Evolutionary conservation across 1,140 invertebrate species (phyloP).

Genomic region (Aradophagus sp.): DNA sequence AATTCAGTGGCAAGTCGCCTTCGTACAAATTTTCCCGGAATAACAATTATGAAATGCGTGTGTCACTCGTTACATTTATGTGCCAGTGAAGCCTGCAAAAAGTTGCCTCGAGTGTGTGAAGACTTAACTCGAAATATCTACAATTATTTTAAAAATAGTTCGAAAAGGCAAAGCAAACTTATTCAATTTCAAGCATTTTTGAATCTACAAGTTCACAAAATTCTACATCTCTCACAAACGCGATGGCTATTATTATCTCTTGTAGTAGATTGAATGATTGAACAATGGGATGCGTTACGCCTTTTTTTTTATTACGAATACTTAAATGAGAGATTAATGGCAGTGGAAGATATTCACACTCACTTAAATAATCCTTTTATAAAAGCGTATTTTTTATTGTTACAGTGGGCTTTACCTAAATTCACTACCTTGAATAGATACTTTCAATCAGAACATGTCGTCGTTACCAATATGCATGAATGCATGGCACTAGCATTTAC

Average conservation of each 20-base stretch:
- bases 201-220: conserved; percentile 30
- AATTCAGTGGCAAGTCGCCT: conserved; percentile 63
- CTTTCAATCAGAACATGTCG: conserved; percentile 6
- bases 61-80: conserved; percentile 66
- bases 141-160: conserved; percentile 61
- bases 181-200: conserved; percentile 45
- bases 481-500: conserved; percentile 13
- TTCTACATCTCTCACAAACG: conserved; percentile 39
- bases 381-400: conserved; percentile 25
- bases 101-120: conserved; percentile 60
- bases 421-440: conserved; percentile 12
- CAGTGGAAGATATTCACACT: conserved; percentile 26
- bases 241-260: conserved; percentile 37
- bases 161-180: conserved; percentile 57
- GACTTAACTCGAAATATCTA: conserved; percentile 60
- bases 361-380: conserved; percentile 36
- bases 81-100: conserved; percentile 65
- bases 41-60: conserved; percentile 66
- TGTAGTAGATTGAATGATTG: conserved; percentile 32
- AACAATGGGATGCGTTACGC: conserved; percentile 39
- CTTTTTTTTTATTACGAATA: conserved; percentile 24
- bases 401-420: conserved; percentile 20
- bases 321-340: conserved; percentile 15
- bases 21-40: conserved; percentile 53
- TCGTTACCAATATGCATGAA: conserved; percentile 14